phyloP scores from a whole-genome alignment of 2,888 invertebrate genomes.

The Exephanes ischioxanthus region DNA sequence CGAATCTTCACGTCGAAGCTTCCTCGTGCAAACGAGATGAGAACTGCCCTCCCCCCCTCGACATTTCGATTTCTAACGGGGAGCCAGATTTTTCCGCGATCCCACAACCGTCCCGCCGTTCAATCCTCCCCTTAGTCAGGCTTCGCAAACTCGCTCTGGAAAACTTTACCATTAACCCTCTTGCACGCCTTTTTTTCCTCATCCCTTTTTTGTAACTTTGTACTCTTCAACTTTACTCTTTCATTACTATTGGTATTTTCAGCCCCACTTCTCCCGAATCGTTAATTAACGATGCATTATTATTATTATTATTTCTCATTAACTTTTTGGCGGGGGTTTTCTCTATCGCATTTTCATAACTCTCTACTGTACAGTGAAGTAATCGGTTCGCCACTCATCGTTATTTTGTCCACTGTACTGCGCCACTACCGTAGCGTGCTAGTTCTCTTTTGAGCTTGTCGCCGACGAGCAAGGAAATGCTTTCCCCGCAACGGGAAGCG shows the following conservation, averaged over 20 bases:
- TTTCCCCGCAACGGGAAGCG: constrained; percentile 46
- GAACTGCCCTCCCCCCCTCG: background rate
- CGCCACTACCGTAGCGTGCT: background rate
- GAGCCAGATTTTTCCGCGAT: constrained; percentile 9
- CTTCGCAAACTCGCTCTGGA: background rate
- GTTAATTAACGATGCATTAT: background rate
- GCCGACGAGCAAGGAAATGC: background rate
- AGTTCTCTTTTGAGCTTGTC: background rate
- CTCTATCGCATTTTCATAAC: background rate
- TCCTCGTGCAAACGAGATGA: constrained; percentile 44
- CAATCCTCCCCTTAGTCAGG: background rate
- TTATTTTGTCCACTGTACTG: background rate
- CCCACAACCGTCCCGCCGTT: background rate
- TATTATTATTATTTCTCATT: background rate
- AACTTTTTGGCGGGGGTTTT: background rate
- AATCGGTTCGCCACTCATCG: background rate
- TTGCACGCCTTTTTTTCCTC: background rate
- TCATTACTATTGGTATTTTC: background rate
- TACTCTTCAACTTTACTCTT: constrained; percentile 1
- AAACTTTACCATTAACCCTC: constrained; percentile 13
- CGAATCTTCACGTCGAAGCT: background rate
- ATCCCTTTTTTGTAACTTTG: background rate
- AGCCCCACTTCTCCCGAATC: background rate
- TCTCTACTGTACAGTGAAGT: background rate
- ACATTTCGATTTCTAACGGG: constrained; percentile 13